phyloP scores from a whole-genome alignment of 2,113 vertebrate species.

The Cyphomyrus plagiostoma region DNA sequence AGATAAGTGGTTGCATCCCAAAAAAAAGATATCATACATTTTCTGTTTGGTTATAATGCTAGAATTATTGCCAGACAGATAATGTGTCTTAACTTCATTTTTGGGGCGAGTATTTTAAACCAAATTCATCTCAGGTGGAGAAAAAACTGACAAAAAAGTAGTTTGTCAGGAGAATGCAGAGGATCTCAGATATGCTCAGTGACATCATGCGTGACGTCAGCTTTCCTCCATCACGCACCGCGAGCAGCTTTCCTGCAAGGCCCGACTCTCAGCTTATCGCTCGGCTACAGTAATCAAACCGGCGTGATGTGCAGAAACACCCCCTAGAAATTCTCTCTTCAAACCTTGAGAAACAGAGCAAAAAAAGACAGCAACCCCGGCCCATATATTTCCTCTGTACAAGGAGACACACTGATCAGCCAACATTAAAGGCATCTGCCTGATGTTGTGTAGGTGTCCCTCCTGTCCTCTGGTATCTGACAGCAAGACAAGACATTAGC shows the following conservation, averaged over 20 bases:
- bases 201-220: neutral
- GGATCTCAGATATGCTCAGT: neutral
- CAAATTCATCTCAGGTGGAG: neutral
- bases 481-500: neutral
- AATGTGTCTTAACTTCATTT: neutral
- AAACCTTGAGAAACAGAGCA: neutral
- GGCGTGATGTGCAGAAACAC: neutral
- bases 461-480: neutral
- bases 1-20: neutral
- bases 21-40: neutral
- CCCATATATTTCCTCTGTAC: neutral
- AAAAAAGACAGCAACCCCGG: neutral
- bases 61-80: neutral
- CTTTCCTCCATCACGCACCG: neutral
- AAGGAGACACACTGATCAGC: neutral
- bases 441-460: neutral
- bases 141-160: neutral
- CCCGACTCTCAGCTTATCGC: neutral
- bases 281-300: neutral
- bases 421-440: neutral
- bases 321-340: neutral
- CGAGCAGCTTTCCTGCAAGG: neutral
- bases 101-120: neutral
- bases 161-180: neutral
- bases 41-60: neutral